Evolutionary conservation across 2,113 vertebrate genomes (phyloP), one percentile per base, ranked within the genome.

Genomic region (Psittacus erithacus): DNA sequence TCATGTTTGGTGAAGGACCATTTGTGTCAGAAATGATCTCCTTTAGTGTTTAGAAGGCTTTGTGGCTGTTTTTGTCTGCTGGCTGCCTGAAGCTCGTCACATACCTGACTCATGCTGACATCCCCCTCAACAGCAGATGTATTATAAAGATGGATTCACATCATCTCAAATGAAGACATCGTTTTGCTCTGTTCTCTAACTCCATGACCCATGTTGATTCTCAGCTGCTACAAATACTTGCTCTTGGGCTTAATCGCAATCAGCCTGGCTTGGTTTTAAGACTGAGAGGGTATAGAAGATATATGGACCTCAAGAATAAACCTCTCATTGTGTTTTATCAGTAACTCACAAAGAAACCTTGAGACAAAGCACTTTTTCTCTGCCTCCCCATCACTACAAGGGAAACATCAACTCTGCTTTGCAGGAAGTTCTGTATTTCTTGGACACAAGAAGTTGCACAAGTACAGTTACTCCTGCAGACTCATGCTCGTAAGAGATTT

Each of bases 21-120:
- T 84, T 94, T 75, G 52, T 91, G 90, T 84, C 67, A 6, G 53
- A 91, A 92, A 87, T 52, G 0, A 92, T 93, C 65, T 82, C 62
- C 92, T 89, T 91, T 68, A n/a, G 78, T 73, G 91, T 71, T 76
- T 39, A 71, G 80, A 86, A 78, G 62, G 38, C 50, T 93, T 71
- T 71, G 69, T 1, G 49, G 50, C 33, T 82, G 49, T 8, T 73
- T 81, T 89, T 71, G 62, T 12, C 55, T 92, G 55, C 49, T 63
- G 50, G 55, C 60, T 92, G 83, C 77, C 55, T 62, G 77, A 84
- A 93, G 68, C 70, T 89, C 43, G 14, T 84, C 70, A 27, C 62
- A 20, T 28, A 86, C 91, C 77, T 91, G 86, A 92, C 86, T 91
- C 92, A 79, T 8, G 4, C 27, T 75, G 86, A 75, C 0, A 0